Conservation (phyloP, 23 tunicate species). For the Corella eumyota region DNA sequence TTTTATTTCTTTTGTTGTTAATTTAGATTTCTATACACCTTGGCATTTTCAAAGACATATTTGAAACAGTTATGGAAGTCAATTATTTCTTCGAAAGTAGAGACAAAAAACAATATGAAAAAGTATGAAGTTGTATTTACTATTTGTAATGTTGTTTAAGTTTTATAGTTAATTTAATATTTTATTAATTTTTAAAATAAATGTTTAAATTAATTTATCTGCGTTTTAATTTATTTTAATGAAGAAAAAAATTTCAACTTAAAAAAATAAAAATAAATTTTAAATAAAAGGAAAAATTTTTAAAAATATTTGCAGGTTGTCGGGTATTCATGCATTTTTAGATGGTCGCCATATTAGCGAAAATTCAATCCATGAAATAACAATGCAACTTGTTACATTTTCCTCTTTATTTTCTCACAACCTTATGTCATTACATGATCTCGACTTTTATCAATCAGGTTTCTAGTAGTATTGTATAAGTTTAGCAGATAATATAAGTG, state of each 20-base stretch:
- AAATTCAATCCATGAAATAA: conserved; percentile 3
- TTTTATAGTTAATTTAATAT: background rate
- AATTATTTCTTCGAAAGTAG: background rate
- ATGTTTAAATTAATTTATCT: background rate
- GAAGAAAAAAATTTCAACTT: no score
- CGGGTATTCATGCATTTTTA: conserved; percentile 18
- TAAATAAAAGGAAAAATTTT: no score
- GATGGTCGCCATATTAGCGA: conserved; percentile 18
- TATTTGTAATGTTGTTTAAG: no score
- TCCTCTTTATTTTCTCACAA: conserved; percentile 44
- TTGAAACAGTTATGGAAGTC: conserved; percentile 34
- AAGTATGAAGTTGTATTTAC: conserved; percentile 2
- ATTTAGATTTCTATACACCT: conserved; percentile 36
- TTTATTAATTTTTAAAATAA: background rate
- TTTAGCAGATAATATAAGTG: no score
- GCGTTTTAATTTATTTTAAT: background rate
- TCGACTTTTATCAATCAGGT: conserved; percentile 49
- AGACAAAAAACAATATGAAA: conserved; percentile 16
- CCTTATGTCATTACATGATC: conserved; percentile 48
- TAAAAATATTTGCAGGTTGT: conserved; percentile 9
- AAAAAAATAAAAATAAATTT: no score
- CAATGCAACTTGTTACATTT: conserved; percentile 29
- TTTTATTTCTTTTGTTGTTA: background rate
- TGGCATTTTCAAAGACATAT: conserved; percentile 36
- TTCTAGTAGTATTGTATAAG: no score